These are phyloP conservation scores for Protomyctophum bolini DNA, from an alignment of 2,113 vertebrate species.

Conservation along the genomic window DNA sequence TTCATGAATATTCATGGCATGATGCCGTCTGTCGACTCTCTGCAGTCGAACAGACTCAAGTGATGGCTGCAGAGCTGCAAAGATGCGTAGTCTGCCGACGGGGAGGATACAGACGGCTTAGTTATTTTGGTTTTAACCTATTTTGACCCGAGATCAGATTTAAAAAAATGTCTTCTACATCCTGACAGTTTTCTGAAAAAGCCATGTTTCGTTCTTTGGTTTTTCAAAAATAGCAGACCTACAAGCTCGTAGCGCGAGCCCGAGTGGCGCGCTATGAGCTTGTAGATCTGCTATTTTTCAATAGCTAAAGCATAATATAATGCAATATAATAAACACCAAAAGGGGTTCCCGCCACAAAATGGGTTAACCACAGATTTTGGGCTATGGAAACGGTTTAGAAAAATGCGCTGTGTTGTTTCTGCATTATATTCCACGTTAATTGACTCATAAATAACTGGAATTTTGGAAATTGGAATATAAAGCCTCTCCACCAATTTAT, in stretches of 20 bases:
- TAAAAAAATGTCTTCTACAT: too few species aligned
- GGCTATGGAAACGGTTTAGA: constrained; percentile 3
- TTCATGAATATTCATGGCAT: constrained; percentile 77
- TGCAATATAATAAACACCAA: too few species aligned
- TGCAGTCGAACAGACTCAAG: constrained; percentile 60
- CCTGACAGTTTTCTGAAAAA: too few species aligned
- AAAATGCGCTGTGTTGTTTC: constrained; percentile 1
- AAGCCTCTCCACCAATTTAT: background rate
- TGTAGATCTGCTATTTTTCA: too few species aligned
- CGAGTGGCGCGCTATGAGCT: too few species aligned
- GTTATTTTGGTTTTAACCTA: constrained; percentile 47
- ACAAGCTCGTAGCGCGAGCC: too few species aligned
- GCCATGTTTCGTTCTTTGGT: too few species aligned
- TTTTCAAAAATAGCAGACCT: too few species aligned
- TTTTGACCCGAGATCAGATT: too few species aligned
- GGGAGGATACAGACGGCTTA: constrained; percentile 42
- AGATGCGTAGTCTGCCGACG: constrained; percentile 35
- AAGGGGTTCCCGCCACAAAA: too few species aligned
- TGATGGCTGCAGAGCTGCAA: constrained; percentile 59
- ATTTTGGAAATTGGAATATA: background rate
- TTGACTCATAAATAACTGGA: background rate
- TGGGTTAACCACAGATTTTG: constrained; percentile 24
- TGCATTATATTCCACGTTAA: too few species aligned
- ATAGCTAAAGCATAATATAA: too few species aligned
- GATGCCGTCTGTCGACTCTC: constrained; percentile 62